phyloP scores from a whole-genome alignment of 2,888 invertebrate species.

The Pollenia amentaria region DNA sequence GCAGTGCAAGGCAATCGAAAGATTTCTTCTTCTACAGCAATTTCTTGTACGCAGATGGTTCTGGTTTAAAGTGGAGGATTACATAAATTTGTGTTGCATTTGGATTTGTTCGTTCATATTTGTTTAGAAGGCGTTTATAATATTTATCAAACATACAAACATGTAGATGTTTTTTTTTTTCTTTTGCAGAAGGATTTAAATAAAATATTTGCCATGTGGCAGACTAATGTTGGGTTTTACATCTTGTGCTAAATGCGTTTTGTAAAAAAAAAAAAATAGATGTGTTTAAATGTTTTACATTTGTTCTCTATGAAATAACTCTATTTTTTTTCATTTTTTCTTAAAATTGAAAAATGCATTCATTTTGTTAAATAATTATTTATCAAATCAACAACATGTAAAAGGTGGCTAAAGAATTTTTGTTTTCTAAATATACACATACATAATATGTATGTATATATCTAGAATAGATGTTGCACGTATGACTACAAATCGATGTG shows the following conservation, averaged over 20 bases:
- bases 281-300: slow-evolving; percentile 44
- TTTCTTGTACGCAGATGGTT: neutral
- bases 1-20: neutral
- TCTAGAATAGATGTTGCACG: slow-evolving; percentile 20
- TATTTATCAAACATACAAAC: slow-evolving; percentile 65
- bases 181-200: slow-evolving; percentile 23
- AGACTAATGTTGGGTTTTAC: slow-evolving; percentile 45
- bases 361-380: slow-evolving; percentile 57
- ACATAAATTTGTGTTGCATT: slow-evolving; percentile 16
- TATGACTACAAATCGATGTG: slow-evolving; percentile 61
- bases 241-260: slow-evolving; percentile 31
- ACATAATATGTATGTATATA: neutral
- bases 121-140: slow-evolving; percentile 71
- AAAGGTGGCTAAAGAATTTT: slow-evolving; percentile 59
- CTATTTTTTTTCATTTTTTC: slow-evolving; percentile 27
- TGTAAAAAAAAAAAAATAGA: neutral
- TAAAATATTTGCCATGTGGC: slow-evolving; percentile 48
- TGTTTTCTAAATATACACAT: neutral
- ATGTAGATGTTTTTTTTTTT: neutral
- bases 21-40: neutral
- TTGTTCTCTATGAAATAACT: slow-evolving; percentile 3
- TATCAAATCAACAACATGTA: slow-evolving; percentile 59
- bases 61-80: slow-evolving; percentile 37
- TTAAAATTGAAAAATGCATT: slow-evolving; percentile 71
- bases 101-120: slow-evolving; percentile 64